Evolutionary conservation across 2,797 vertebrate genomes (phyloP).

Genomic region (Sebastiscus tertius): DNA sequence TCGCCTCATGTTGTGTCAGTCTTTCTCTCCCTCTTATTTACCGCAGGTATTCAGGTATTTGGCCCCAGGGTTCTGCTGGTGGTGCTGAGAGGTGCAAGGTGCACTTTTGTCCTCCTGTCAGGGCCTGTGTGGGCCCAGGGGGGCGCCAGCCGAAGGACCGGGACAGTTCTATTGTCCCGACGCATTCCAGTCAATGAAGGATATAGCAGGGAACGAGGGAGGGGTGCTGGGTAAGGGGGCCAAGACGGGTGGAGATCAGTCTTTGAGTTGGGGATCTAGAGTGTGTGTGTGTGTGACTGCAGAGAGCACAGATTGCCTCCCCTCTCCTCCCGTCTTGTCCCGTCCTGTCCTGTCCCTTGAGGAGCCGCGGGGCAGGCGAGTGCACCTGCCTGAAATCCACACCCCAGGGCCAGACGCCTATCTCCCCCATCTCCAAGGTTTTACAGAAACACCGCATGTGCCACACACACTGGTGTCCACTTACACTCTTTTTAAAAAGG

Average conservation of each 20-base stretch:
- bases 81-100: conserved; percentile 82
- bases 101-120: conserved; percentile 85
- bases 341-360: conserved; percentile 66
- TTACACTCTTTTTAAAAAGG: conserved; percentile 45
- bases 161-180: conserved; percentile 77
- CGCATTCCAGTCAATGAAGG: conserved; percentile 76
- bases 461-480: conserved; percentile 64
- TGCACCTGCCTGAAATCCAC: conserved; percentile 85
- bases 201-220: conserved; percentile 45
- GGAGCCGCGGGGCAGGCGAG: conserved; percentile 65
- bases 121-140: conserved; percentile 76
- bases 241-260: conserved; percentile 32
- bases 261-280: conserved; percentile 36
- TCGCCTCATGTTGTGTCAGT: conserved; percentile 49
- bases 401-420: conserved; percentile 76
- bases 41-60: conserved; percentile 80
- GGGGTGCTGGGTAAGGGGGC: conserved; percentile 4
- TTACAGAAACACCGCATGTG: conserved; percentile 68
- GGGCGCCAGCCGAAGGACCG: conserved; percentile 55
- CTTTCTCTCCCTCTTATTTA: conserved; percentile 49
- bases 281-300: conserved; percentile 30
- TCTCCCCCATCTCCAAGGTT: conserved; percentile 68
- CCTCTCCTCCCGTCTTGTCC: conserved; percentile 30
- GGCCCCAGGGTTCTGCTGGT: conserved; percentile 63
- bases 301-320: conserved; percentile 63